Evolutionary conservation across 2,888 invertebrate species (phyloP).

Genomic region (Lycia hirtaria): DNA sequence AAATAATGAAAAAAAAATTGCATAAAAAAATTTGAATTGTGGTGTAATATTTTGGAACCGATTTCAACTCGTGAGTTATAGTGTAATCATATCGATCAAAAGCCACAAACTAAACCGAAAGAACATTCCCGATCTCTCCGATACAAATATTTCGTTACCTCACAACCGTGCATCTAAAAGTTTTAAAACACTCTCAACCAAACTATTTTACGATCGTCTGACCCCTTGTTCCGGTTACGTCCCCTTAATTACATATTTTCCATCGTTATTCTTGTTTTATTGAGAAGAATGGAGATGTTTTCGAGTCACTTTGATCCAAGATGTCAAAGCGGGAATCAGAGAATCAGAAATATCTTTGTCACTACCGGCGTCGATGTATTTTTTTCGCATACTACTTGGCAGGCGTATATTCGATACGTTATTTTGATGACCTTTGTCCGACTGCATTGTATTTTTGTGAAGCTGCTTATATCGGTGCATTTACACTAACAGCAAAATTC

Average conservation of each 20-base stretch:
- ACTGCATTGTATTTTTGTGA: conserved; percentile 35
- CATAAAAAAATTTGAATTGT: neutral
- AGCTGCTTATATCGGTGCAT: conserved; percentile 28
- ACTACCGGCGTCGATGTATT: conserved; percentile 48
- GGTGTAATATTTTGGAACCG: neutral
- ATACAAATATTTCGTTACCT: conserved; percentile 12
- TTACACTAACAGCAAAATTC: conserved; percentile 12
- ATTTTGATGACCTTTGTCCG: conserved; percentile 41
- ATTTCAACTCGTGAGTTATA: neutral
- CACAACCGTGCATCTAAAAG: conserved; percentile 20
- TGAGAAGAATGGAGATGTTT: conserved; percentile 33
- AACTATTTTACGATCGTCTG: conserved; percentile 28
- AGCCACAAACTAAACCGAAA: neutral
- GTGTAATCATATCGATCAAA: neutral
- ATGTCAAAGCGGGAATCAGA: conserved; percentile 50
- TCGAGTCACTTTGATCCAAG: conserved; percentile 44
- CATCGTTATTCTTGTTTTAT: conserved; percentile 34
- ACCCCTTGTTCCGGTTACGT: conserved; percentile 30
- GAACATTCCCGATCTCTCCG: conserved; percentile 5
- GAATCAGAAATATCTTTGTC: conserved; percentile 50
- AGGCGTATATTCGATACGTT: conserved; percentile 38
- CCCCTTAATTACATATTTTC: conserved; percentile 28
- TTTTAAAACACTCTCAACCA: conserved; percentile 25
- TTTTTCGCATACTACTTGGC: conserved; percentile 54
- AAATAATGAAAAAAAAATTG: neutral